phyloP scores from a whole-genome alignment of 2,888 invertebrate genomes.

The Mesorhabditis belari region DNA sequence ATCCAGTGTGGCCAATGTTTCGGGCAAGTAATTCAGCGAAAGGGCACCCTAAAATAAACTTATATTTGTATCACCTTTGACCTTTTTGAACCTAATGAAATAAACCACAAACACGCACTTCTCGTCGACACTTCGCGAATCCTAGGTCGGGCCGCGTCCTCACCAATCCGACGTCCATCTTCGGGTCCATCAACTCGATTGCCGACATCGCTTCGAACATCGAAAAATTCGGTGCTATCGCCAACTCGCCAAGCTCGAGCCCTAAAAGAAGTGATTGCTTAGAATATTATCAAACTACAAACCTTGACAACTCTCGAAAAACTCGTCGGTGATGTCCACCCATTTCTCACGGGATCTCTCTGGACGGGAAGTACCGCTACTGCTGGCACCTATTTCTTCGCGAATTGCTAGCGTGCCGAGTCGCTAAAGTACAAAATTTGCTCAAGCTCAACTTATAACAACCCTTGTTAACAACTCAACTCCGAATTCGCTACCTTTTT shows the following conservation, averaged over 20 bases:
- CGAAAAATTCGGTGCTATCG: conserved; percentile 12
- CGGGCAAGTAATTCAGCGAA: conserved; percentile 54
- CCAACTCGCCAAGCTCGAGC: conserved; percentile 21
- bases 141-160: conserved; percentile 57
- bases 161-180: conserved; percentile 98
- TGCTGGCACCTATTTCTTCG: no score
- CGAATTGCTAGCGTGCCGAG: no score
- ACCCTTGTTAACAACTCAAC: no score
- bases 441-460: no score
- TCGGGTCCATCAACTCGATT: conserved; percentile 99
- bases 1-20: conserved; percentile 87
- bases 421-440: no score
- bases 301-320: background rate
- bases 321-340: background rate
- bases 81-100: background rate
- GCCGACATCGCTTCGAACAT: conserved; percentile 98
- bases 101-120: background rate
- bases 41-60: conserved; percentile 10
- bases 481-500: no score
- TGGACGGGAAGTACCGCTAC: no score
- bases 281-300: background rate
- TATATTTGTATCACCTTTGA: background rate
- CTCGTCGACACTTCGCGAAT: background rate
- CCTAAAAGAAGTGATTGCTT: conserved; percentile 12
- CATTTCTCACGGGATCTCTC: no score